A percentile compares a stretch with the other conserved stretches of the same genome.
These are phyloP conservation scores for Colletes latitarsis DNA, from an alignment of 1,140 invertebrate genomes.

Conservation along the genomic window DNA sequence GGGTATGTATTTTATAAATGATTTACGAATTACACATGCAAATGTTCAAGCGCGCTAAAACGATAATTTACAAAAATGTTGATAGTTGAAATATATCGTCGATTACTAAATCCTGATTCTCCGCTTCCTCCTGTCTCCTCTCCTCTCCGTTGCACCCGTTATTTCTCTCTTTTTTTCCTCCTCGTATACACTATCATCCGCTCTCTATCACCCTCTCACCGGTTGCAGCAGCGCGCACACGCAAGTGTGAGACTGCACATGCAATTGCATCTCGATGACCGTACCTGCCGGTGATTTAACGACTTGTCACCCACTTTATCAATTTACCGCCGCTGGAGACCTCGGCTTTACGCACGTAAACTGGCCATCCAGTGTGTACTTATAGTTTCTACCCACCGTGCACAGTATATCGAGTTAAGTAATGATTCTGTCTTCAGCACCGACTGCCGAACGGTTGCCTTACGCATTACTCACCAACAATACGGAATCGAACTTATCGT, in stretches of 20 bases:
- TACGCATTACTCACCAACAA: constrained; percentile 30
- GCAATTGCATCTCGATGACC: constrained; percentile 70
- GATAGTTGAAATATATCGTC: constrained; percentile 52
- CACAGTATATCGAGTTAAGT: constrained; percentile 44
- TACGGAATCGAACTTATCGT: constrained; percentile 2
- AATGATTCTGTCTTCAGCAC: constrained; percentile 47
- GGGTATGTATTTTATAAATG: constrained; percentile 37
- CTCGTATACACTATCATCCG: background rate
- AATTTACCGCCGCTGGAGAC: constrained; percentile 72
- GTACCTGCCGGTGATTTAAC: constrained; percentile 74
- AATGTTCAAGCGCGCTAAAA: constrained; percentile 33
- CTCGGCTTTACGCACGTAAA: constrained; percentile 53
- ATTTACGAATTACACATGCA: constrained; percentile 48
- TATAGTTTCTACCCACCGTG: constrained; percentile 44
- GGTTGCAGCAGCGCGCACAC: constrained; percentile 46
- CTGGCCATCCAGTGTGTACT: constrained; percentile 37
- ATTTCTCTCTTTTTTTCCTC: background rate
- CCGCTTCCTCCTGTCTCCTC: constrained; percentile 37
- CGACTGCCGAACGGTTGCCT: constrained; percentile 42
- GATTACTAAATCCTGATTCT: constrained; percentile 47
- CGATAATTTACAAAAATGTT: constrained; percentile 53
- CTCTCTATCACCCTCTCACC: background rate
- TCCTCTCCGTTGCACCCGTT: background rate
- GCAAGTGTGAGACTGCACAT: constrained; percentile 61
- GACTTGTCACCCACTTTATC: constrained; percentile 79